A percentile compares a stretch with the other conserved stretches of the same genome.
These are phyloP conservation scores for Antigone vipio DNA, from an alignment of 2,113 vertebrate species.

Conservation along the genomic window DNA sequence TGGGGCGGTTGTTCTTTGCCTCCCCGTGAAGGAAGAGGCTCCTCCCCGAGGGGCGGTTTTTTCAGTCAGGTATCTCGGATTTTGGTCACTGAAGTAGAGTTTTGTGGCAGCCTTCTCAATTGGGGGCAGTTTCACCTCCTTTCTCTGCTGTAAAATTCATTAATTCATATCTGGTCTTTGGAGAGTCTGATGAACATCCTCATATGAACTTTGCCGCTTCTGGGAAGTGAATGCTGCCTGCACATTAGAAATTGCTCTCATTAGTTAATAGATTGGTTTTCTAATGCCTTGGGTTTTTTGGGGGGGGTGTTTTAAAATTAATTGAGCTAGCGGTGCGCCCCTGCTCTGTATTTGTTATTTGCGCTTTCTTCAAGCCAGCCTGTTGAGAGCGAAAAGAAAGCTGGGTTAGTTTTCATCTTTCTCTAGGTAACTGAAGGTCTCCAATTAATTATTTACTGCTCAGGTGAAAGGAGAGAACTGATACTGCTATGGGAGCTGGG, in stretches of 20 bases:
- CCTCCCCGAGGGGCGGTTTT: fast-evolving
- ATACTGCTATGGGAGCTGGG: no score
- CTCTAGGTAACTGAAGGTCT: background rate
- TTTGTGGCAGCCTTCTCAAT: fast-evolving
- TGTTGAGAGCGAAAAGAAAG: background rate
- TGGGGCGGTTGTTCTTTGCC: fast-evolving
- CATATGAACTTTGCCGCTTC: fast-evolving
- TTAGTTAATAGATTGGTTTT: fast-evolving
- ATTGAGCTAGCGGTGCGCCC: fast-evolving
- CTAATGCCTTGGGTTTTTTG: fast-evolving
- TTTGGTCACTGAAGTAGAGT: fast-evolving
- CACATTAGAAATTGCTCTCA: fast-evolving
- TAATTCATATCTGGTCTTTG: fast-evolving
- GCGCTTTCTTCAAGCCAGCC: fast-evolving
- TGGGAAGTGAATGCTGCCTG: fast-evolving
- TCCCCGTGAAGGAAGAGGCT: no score
- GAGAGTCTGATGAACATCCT: fast-evolving
- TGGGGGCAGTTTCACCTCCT: fast-evolving
- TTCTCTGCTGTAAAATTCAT: fast-evolving
- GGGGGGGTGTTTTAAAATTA: background rate
- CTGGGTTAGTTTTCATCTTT: background rate
- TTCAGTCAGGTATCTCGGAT: fast-evolving
- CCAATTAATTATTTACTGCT: background rate
- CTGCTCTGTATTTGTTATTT: fast-evolving
- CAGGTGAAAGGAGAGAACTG: background rate